Evolutionary conservation across 1,140 invertebrate genomes (phyloP).

Genomic region (Bombus superbus): DNA sequence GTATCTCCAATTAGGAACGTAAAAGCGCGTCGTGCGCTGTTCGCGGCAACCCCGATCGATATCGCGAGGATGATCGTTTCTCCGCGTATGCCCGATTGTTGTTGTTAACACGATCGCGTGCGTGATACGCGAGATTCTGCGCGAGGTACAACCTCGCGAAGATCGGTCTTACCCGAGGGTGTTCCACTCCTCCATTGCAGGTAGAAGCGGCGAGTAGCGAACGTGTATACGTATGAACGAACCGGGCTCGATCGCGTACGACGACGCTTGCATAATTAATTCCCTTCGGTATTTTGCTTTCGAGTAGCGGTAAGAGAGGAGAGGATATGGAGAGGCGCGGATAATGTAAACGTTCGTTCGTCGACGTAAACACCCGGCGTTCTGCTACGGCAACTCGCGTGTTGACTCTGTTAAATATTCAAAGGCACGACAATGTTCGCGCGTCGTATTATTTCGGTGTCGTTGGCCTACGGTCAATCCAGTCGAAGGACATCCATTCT

Average conservation of each 20-base stretch:
- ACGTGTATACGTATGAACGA: background rate
- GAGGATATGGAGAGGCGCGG: background rate
- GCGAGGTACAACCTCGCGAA: background rate
- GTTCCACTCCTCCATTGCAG: no score
- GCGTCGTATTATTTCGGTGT: constrained; percentile 36
- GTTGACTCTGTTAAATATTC: constrained; percentile 31
- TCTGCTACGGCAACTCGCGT: constrained; percentile 7
- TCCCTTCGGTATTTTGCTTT: constrained; percentile 11
- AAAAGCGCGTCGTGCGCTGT: constrained; percentile 13
- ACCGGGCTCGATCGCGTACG: constrained; percentile 17
- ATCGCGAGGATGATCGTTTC: constrained; percentile 1
- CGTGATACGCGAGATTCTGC: background rate
- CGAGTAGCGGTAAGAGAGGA: background rate
- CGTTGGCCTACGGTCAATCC: constrained; percentile 46
- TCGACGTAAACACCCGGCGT: constrained; percentile 35
- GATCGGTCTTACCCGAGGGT: no score
- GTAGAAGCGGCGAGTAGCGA: background rate
- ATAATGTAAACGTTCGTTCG: background rate
- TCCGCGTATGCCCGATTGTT: background rate
- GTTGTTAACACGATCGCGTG: background rate
- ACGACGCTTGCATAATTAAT: constrained; percentile 43
- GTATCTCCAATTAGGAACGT: constrained; percentile 53
- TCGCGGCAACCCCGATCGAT: constrained; percentile 21
- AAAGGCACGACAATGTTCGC: constrained; percentile 11
- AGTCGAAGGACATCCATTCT: constrained; percentile 48